Conservation (phyloP, 2,797 vertebrate genomes). For the Rhabdomys pumilio region DNA sequence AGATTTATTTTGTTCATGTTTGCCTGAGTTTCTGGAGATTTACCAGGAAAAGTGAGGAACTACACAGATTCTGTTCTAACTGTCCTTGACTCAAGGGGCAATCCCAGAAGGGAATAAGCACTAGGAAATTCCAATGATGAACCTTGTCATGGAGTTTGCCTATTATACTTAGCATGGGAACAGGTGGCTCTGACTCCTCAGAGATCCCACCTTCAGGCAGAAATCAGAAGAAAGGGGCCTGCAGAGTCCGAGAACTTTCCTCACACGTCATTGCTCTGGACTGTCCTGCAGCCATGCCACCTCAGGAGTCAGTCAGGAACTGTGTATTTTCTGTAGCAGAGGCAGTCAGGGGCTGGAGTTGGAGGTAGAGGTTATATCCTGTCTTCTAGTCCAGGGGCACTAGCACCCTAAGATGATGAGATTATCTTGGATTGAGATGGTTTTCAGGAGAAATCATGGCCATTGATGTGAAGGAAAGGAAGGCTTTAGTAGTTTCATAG, state of each 20-base stretch:
- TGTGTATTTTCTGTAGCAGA: background rate
- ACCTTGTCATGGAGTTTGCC: background rate
- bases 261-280: background rate
- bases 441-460: background rate
- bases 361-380: background rate
- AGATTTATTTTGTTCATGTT: conserved; percentile 20
- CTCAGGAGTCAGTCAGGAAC: background rate
- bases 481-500: conserved; percentile 5
- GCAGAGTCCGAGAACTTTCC: background rate
- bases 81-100: background rate
- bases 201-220: background rate
- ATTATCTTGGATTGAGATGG: background rate
- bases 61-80: background rate
- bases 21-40: background rate
- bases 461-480: background rate
- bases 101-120: background rate
- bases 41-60: background rate
- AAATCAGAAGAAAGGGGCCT: background rate
- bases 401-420: background rate
- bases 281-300: background rate
- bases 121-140: background rate
- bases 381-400: background rate
- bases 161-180: background rate
- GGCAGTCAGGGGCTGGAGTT: background rate
- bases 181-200: background rate